Conservation (phyloP, 2,797 vertebrate genomes). For the Spatula clypeata region DNA sequence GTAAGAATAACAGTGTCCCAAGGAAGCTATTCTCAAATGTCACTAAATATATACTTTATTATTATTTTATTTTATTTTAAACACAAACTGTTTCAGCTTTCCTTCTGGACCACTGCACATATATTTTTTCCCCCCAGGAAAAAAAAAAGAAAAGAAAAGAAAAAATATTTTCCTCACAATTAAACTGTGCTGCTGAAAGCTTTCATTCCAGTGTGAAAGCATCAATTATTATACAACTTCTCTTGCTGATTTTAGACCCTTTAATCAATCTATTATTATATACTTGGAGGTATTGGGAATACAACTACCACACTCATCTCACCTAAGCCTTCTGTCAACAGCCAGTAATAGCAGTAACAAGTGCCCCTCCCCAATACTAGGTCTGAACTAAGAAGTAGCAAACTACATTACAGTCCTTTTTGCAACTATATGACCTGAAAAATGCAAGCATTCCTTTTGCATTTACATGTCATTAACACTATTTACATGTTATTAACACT, state of each 20-base stretch:
- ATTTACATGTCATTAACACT: not conserved
- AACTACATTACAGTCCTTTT: fast-evolving
- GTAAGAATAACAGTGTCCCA: not conserved
- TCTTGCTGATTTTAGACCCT: conserved; percentile 1
- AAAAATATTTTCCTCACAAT: conserved; percentile 3
- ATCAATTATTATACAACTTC: conserved; percentile 39
- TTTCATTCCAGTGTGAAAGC: conserved; percentile 22
- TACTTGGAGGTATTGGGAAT: not conserved
- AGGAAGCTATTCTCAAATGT: not conserved
- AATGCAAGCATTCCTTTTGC: not conserved
- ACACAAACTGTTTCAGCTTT: not conserved
- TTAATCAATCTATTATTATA: not conserved
- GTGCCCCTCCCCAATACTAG: not conserved
- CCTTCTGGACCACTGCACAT: not conserved
- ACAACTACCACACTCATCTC: not conserved
- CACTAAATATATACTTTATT: too few species aligned
- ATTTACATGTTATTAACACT: not conserved
- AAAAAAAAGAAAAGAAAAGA: not conserved
- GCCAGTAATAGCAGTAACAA: not conserved
- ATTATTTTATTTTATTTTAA: not conserved
- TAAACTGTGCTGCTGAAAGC: conserved; percentile 12
- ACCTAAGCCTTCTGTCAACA: not conserved
- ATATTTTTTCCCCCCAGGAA: not conserved
- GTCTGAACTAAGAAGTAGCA: not conserved
- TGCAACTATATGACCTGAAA: not conserved